Evolutionary conservation across 2,797 vertebrate species (phyloP).

Genomic region (Erethizon dorsatum): DNA sequence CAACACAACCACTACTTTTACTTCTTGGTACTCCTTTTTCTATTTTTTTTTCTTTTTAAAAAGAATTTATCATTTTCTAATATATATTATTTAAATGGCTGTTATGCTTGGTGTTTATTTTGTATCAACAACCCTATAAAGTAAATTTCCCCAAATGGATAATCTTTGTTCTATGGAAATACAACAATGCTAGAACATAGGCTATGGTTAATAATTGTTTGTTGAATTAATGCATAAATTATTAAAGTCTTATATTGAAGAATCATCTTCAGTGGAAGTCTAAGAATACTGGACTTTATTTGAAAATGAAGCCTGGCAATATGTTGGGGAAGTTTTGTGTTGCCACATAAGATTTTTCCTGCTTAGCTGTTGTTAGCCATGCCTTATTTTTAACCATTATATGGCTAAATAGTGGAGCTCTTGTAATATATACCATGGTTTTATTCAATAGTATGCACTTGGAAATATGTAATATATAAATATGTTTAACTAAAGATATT

Average conservation of each 20-base stretch:
- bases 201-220: background rate
- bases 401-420: background rate
- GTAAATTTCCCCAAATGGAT: background rate
- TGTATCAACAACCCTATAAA: background rate
- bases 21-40: background rate
- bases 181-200: background rate
- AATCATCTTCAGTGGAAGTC: background rate
- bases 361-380: background rate
- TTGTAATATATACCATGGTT: background rate
- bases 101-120: background rate
- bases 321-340: background rate
- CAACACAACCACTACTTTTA: background rate
- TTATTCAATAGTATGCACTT: background rate
- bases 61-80: background rate
- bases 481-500: background rate
- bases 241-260: background rate
- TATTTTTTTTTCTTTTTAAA: background rate
- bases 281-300: background rate
- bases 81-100: background rate
- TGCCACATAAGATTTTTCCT: background rate
- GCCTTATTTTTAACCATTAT: conserved; percentile 2
- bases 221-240: background rate
- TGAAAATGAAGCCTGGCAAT: background rate
- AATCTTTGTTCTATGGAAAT: background rate
- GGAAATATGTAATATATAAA: background rate